phyloP scores from a whole-genome alignment of 92 coral and sea anemone genomes.

The Phenganax subtilis region DNA sequence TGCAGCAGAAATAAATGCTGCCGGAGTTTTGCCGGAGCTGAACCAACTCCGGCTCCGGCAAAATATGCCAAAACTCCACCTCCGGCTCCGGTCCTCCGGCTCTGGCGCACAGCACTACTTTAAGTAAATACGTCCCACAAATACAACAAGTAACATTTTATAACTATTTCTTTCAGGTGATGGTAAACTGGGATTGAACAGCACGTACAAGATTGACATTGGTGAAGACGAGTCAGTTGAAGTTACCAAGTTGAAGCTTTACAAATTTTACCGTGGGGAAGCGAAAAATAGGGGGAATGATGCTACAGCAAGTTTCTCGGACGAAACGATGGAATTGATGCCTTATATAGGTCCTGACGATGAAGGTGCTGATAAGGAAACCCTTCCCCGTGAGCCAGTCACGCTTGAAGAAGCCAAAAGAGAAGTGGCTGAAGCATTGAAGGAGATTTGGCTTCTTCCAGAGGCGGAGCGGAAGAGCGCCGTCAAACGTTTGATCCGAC shows the following conservation, averaged over 20 bases:
- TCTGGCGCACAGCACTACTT: no score
- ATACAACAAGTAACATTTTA: neutral
- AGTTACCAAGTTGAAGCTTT: slow-evolving; percentile 68
- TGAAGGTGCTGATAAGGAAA: slow-evolving; percentile 4
- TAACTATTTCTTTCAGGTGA: slow-evolving; percentile 1
- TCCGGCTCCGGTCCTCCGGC: no score
- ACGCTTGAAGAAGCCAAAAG: slow-evolving; percentile 44
- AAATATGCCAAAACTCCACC: no score
- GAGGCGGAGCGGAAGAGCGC: slow-evolving; percentile 50
- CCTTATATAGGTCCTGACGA: slow-evolving; percentile 52
- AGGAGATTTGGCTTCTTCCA: slow-evolving; percentile 63
- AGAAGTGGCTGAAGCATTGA: slow-evolving; percentile 51
- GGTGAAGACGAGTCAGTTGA: slow-evolving; percentile 62
- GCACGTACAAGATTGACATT: slow-evolving; percentile 67
- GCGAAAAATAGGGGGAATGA: slow-evolving; percentile 24
- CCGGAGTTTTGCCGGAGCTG: no score
- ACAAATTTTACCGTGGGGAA: slow-evolving; percentile 62
- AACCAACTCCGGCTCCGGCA: no score
- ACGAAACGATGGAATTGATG: slow-evolving; percentile 46
- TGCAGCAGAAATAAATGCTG: no score
- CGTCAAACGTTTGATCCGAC: slow-evolving; percentile 60
- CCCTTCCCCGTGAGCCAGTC: slow-evolving; percentile 19
- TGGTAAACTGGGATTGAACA: slow-evolving; percentile 26
- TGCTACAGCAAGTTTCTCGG: slow-evolving; percentile 10
- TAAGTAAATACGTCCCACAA: no score